Conservation (phyloP, 2,888 invertebrate species). For the Syrista parreyssii region DNA sequence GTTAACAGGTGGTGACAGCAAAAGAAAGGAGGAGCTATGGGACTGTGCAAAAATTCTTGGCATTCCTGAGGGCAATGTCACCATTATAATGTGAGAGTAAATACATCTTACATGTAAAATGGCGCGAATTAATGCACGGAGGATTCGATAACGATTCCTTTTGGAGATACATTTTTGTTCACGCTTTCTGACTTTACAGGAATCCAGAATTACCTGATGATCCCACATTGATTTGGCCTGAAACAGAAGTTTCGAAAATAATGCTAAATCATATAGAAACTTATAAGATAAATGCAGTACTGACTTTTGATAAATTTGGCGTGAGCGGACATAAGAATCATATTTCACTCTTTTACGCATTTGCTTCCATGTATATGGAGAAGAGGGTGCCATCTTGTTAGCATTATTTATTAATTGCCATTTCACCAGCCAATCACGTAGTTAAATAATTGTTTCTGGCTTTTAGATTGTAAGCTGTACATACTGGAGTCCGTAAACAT, state of each 20-base stretch:
- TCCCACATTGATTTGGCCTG: conserved; percentile 81
- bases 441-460: conserved; percentile 25
- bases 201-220: conserved; percentile 82
- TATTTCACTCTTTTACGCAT: conserved; percentile 83
- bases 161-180: not conserved
- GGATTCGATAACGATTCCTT: no score
- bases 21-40: conserved; percentile 84
- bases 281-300: conserved; percentile 82
- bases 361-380: conserved; percentile 82
- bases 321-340: conserved; percentile 96
- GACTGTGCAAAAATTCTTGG: conserved; percentile 84
- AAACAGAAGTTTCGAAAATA: conserved; percentile 72
- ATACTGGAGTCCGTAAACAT: conserved; percentile 87
- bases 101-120: not conserved
- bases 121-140: not conserved
- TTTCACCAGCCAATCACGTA: conserved; percentile 11
- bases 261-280: conserved; percentile 77
- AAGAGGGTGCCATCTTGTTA: conserved; percentile 80
- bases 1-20: conserved; percentile 55
- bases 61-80: conserved; percentile 81
- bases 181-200: conserved; percentile 59
- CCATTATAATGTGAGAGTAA: conserved; percentile 67
- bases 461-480: conserved; percentile 84
- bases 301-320: conserved; percentile 95
- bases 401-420: conserved; percentile 49